Conservation (phyloP, 2,113 vertebrate genomes). For the Lepus timidus region DNA sequence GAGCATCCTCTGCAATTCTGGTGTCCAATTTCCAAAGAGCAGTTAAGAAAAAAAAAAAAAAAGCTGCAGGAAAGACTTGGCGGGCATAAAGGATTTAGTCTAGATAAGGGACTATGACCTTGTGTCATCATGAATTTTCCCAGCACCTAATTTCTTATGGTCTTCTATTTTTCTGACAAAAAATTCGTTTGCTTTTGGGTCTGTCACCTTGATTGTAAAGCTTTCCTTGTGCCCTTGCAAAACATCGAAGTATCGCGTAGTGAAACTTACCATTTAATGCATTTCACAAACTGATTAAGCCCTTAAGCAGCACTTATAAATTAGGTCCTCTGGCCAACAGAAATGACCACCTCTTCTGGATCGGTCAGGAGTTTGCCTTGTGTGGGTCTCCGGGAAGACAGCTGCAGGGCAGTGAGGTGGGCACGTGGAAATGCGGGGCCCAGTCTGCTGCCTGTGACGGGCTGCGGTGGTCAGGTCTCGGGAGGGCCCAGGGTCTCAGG, state of each 20-base stretch:
- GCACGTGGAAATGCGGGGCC: background rate
- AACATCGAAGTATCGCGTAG: background rate
- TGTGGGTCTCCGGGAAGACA: background rate
- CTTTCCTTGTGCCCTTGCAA: background rate
- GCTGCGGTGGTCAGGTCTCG: background rate
- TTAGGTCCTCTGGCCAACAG: background rate
- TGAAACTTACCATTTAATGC: conserved; percentile 29
- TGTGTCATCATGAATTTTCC: background rate
- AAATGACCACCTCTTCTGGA: background rate
- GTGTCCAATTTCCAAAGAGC: conserved; percentile 40
- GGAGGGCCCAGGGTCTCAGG: background rate
- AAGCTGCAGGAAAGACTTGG: background rate
- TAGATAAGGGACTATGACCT: background rate
- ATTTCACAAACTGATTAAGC: conserved; percentile 43
- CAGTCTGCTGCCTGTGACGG: background rate
- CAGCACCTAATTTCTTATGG: background rate
- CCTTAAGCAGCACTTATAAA: background rate
- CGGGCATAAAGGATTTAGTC: background rate
- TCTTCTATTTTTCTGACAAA: background rate
- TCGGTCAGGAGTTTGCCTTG: background rate
- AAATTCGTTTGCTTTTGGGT: background rate
- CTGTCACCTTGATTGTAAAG: conserved; percentile 8
- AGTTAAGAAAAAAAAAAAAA: background rate
- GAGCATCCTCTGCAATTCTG: conserved; percentile 43
- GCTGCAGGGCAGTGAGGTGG: background rate